Conservation (phyloP, 2,797 vertebrate genomes). For the Sebastes cheni region DNA sequence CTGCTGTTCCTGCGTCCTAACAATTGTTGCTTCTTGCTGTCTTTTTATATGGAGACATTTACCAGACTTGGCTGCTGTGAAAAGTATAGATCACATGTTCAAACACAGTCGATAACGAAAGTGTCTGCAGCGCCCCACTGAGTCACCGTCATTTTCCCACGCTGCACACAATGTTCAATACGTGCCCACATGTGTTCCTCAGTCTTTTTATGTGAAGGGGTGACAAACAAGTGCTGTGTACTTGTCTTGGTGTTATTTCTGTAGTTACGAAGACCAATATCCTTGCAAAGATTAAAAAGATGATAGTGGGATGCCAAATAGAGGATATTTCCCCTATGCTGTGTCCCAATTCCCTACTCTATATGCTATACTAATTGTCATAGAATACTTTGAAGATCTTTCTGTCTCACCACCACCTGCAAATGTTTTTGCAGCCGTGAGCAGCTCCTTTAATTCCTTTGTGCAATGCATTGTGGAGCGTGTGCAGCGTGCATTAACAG, state of each 20-base stretch:
- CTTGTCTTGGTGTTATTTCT: background rate
- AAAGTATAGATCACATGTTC: constrained; percentile 12
- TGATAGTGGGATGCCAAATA: background rate
- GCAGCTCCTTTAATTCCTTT: background rate
- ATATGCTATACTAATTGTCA: background rate
- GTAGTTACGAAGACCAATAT: background rate
- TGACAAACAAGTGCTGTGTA: background rate
- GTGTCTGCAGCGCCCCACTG: constrained; percentile 4
- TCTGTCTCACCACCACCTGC: background rate
- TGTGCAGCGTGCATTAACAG: background rate
- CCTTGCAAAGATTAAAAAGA: background rate
- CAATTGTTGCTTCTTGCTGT: background rate
- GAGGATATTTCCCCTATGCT: background rate
- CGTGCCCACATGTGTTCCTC: background rate
- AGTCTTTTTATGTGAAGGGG: background rate
- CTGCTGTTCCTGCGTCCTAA: background rate
- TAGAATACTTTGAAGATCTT: background rate
- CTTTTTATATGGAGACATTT: background rate
- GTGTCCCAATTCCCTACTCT: background rate
- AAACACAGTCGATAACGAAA: background rate
- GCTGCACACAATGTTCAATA: constrained; percentile 6
- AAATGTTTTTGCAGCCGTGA: background rate
- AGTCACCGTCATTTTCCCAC: constrained; percentile 16
- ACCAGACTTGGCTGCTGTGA: background rate
- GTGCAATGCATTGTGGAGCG: background rate